Conservation (phyloP, 1,140 invertebrate genomes). For the Coenobita brevimanus region DNA sequence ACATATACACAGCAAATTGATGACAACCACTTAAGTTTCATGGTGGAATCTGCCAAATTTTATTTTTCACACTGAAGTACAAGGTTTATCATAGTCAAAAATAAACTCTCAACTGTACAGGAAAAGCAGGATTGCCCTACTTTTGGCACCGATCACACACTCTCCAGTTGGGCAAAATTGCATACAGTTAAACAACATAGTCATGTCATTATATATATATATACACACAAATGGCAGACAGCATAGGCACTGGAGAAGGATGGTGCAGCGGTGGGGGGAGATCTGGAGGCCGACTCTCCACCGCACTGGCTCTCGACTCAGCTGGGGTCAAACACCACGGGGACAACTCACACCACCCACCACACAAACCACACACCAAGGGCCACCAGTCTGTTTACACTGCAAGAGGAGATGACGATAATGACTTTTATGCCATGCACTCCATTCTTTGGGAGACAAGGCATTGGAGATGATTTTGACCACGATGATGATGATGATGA, state of each 20-base stretch:
- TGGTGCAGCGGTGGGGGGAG: conserved; percentile 46
- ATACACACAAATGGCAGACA: conserved; percentile 57
- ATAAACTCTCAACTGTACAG: conserved; percentile 67
- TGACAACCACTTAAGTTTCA: not conserved
- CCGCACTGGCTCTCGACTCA: no score
- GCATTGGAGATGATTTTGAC: no score
- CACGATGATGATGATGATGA: no score
- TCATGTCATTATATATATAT: conserved; percentile 51
- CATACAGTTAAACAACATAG: conserved; percentile 45
- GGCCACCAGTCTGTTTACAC: no score
- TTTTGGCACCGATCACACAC: conserved; percentile 60
- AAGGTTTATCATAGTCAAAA: conserved; percentile 52
- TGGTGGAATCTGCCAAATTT: not conserved
- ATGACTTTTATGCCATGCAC: no score
- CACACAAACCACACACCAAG: no score
- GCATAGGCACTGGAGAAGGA: conserved; percentile 65
- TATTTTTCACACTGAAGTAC: conserved; percentile 30
- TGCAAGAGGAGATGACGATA: no score
- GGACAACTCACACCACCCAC: no score
- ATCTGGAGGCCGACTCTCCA: conserved; percentile 16
- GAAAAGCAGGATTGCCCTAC: conserved; percentile 47
- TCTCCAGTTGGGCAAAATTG: conserved; percentile 49
- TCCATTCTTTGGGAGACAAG: no score
- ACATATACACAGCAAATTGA: not conserved
- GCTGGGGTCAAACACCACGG: no score